These are phyloP conservation scores for Cydia amplana DNA, from an alignment of 1,140 invertebrate genomes.

Conservation along the genomic window DNA sequence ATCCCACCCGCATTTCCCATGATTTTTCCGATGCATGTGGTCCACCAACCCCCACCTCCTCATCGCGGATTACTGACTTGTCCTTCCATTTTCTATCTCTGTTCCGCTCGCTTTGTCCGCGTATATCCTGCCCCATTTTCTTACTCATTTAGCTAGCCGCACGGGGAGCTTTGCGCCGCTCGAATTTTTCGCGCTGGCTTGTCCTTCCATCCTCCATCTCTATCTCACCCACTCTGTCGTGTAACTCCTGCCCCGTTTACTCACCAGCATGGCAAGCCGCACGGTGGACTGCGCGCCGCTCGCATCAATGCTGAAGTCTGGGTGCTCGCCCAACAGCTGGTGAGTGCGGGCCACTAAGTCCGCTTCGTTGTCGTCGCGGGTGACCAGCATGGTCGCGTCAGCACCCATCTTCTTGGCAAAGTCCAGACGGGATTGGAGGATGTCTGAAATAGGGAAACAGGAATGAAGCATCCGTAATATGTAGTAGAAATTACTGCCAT, in stretches of 20 bases:
- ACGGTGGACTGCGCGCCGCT: slow-evolving; percentile 91
- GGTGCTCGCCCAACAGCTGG: slow-evolving; percentile 83
- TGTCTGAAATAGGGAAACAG: slow-evolving; percentile 80
- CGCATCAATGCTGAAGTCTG: slow-evolving; percentile 92
- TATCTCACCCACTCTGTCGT: background rate
- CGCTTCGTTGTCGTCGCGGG: slow-evolving; percentile 80
- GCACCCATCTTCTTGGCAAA: slow-evolving; percentile 92
- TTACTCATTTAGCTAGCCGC: slow-evolving; percentile 87
- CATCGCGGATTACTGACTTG: no score
- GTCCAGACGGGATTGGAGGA: slow-evolving; percentile 87
- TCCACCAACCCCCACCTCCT: no score
- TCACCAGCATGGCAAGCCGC: slow-evolving; percentile 87
- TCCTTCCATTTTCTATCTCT: no score
- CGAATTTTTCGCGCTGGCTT: slow-evolving; percentile 73
- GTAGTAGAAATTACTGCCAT: no score
- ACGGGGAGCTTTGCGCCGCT: slow-evolving; percentile 89
- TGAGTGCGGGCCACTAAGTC: slow-evolving; percentile 83
- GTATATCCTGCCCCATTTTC: slow-evolving; percentile 41
- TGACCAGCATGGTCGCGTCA: slow-evolving; percentile 84
- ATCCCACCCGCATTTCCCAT: no score
- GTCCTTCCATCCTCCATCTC: background rate
- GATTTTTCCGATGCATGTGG: no score
- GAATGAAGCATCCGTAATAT: no score
- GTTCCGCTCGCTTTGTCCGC: no score
- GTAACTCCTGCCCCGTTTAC: slow-evolving; percentile 42